Conservation (phyloP, 2,113 vertebrate species). For the Alouatta palliata region DNA sequence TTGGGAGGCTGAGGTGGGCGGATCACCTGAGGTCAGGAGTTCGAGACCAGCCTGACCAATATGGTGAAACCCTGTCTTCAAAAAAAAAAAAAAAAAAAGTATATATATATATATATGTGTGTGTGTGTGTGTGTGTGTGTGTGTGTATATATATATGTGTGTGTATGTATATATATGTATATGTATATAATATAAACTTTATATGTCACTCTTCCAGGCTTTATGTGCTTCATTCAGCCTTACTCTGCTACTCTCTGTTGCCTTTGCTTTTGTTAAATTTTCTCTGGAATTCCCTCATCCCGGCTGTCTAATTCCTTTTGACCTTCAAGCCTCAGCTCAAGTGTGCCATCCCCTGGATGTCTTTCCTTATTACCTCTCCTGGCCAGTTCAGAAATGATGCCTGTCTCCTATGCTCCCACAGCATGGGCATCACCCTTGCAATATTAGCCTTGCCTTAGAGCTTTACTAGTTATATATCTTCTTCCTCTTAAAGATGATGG, state of each 20-base stretch:
- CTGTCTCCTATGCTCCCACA: not conserved
- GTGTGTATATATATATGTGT: too few relatives aligned
- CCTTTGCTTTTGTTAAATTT: slow-evolving; percentile 7
- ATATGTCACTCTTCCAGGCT: not conserved
- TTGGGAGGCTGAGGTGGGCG: too few relatives aligned
- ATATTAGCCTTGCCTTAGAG: slow-evolving; percentile 16
- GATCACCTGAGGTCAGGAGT: too few relatives aligned
- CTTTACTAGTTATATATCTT: not conserved
- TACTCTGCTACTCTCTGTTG: not conserved
- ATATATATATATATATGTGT: too few relatives aligned
- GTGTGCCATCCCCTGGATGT: slow-evolving; percentile 18
- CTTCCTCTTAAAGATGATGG: not conserved
- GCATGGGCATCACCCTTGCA: not conserved
- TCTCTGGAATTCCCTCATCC: not conserved
- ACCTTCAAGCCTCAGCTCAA: slow-evolving; percentile 7
- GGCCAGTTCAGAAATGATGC: not conserved
- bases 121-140: too few relatives aligned
- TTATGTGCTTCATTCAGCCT: not conserved
- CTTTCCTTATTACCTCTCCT: not conserved
- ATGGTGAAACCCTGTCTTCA: too few relatives aligned
- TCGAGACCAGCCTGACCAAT: too few relatives aligned
- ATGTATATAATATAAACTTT: not conserved
- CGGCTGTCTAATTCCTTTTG: not conserved
- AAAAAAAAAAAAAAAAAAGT: too few relatives aligned
- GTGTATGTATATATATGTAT: too few relatives aligned